Base-by-base conservation (phyloP, 92 coral and sea anemone species). In the Porites cylindrica region DNA sequence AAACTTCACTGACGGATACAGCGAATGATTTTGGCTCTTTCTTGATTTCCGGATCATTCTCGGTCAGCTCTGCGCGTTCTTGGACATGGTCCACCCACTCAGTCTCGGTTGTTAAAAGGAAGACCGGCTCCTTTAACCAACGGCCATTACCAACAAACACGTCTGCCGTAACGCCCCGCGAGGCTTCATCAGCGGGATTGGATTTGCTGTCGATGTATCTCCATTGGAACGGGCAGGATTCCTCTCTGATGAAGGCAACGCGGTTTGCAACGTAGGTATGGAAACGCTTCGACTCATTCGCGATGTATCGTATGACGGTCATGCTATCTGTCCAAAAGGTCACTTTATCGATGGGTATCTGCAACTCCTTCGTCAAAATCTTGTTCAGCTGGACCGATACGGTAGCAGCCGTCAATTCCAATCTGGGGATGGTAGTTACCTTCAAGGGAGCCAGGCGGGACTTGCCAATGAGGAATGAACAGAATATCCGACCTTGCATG, bases 31-130 rank as follows among this genome's bases (percentile, higher is more conserved):
- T 1, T 29, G 81, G 19, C 12, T 74, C 84, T 60, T 51, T 70
- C 69, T 83, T 82, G 11, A 89, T 80, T 59, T 89, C 92, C 4
- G 89, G 92, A 61, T 89, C 89, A 50, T 77, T 73, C 16, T 76
- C 87, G 51, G 72, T 12, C 59, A 47, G 53, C 43, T 52, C 62
- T 50, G 74, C 21, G 65, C 7, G 61, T 53, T 32, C 29, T 18
- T 63, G 59, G 69, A 38, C 58, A 19, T 38, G 71, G 11, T 50
- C 58, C 38, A 72, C 77, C 82, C 79, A 75, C 53, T 78, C 82
- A 23, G 61, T 50, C 10, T 76, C 74, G 9, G 69, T 51, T 51
- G 64, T 77, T 65, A 60, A 43, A 38, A 77, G 64, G 2, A 26
- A 26, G 2, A 26, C 32, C 32, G 32, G 32, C 32, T 3, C 32